Evolutionary conservation across 2,113 vertebrate genomes (phyloP), one percentile per base, ranked within the genome.

Genomic region (Desmodus rotundus): DNA sequence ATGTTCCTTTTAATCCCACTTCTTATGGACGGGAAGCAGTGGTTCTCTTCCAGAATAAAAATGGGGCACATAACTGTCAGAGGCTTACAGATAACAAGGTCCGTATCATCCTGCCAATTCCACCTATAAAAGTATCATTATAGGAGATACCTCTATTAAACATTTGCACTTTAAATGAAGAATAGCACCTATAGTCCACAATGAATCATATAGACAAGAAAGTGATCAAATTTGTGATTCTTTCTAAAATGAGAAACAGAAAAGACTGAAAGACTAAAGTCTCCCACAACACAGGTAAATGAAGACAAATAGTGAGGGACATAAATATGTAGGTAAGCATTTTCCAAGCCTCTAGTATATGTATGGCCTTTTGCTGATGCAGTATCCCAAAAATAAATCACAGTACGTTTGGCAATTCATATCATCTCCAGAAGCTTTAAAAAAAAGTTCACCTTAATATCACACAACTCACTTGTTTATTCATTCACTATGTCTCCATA

Each of bases 261-360:
- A 89, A 97, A 97, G 61, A 97, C 45, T 94, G 86, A 91, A 97
- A 98, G 61, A 97, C 50, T 94, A 96, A 98, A 95, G 43, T 83
- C 89, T 70, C 47, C 17, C 50, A 89, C 2, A 87, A 74, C 11
- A 94, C 50, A 87, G 38, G 19, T 20, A 95, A 91, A 95, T 91
- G 86, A 92, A 98, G 93, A 97, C 54, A 93, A 65, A 89, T 56
- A 95, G 89, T 91, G 70, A 94, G 87, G 82, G 82, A 67, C 45
- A 97, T 86, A 90, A 96, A 2, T 14, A 43, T 96, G 61, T 78
- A 93, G 58, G 84, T 47, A 96, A 97, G 76, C 54, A 83, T 81
- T 93, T 97, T 85, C 43, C 28, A 86, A 86, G 89, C 78, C 84
- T 76, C 85, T 93, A 95, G 94, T 31, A 90, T 13, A 86, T 63